Percentiles rank a stretch among this genome's conserved stretches.
Evolutionary conservation across 2,797 vertebrate species (phyloP).

Genomic region (Telmatherina bonti): DNA sequence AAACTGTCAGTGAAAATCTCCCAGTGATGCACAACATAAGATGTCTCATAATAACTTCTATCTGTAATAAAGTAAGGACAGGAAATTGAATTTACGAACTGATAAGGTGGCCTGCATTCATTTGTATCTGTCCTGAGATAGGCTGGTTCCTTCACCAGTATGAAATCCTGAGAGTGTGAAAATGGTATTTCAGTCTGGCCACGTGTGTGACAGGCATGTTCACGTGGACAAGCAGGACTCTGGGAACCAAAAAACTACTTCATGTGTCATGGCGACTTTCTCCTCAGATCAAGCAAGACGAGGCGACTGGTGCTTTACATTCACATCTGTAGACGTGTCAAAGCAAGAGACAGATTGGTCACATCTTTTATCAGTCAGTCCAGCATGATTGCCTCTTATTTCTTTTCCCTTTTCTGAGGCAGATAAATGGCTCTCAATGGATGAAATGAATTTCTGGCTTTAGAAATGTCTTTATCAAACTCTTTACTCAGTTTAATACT

Average conservation of each 20-base stretch:
- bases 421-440: too few species aligned
- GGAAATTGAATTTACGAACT: constrained; percentile 60
- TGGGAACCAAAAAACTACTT: constrained; percentile 60
- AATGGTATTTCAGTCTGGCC: constrained; percentile 25
- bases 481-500: background rate
- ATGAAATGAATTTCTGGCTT: background rate
- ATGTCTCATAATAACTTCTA: constrained; percentile 33
- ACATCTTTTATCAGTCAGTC: too few species aligned
- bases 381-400: too few species aligned
- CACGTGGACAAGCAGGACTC: constrained; percentile 27
- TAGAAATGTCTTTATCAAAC: background rate
- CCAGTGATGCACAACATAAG: constrained; percentile 17
- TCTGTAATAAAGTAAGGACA: constrained; percentile 49
- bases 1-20: constrained; percentile 19
- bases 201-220: constrained; percentile 32
- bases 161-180: constrained; percentile 31
- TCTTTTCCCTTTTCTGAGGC: too few species aligned
- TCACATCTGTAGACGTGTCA: background rate
- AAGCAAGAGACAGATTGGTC: too few species aligned
- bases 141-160: constrained; percentile 19
- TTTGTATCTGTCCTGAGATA: constrained; percentile 40
- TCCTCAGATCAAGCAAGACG: background rate
- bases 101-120: constrained; percentile 42
- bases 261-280: constrained; percentile 27
- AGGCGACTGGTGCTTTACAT: background rate